phyloP scores from a whole-genome alignment of 2,888 invertebrate species.

The Leptinotarsa tumamoca region DNA sequence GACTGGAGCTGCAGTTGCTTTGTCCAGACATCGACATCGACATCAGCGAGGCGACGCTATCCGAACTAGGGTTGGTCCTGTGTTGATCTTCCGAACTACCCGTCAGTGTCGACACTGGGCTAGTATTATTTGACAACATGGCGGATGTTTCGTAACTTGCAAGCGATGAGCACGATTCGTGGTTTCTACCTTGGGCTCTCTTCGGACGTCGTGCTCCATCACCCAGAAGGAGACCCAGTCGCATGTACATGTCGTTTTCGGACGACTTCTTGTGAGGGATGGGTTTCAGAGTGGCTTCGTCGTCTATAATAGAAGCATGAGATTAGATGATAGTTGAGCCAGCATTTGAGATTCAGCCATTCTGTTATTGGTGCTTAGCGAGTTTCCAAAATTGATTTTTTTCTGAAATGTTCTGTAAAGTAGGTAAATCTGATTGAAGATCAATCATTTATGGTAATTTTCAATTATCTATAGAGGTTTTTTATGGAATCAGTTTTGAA shows the following conservation, averaged over 20 bases:
- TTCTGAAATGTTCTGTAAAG: background rate
- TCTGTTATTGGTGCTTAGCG: constrained; percentile 6
- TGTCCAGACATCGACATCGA: constrained; percentile 83
- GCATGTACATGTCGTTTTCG: constrained; percentile 85
- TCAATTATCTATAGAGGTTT: too few species aligned
- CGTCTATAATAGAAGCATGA: constrained; percentile 70
- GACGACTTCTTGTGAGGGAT: constrained; percentile 69
- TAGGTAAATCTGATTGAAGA: too few species aligned
- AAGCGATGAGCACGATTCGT: constrained; percentile 66
- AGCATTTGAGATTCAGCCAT: background rate
- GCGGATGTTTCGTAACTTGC: constrained; percentile 72
- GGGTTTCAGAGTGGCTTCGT: constrained; percentile 79
- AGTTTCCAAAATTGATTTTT: background rate
- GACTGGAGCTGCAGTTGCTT: constrained; percentile 84
- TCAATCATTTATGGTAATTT: too few species aligned
- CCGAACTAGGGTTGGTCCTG: constrained; percentile 71
- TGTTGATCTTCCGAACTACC: constrained; percentile 82
- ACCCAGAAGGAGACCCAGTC: constrained; percentile 84
- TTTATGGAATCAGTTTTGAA: too few species aligned
- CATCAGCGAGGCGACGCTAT: constrained; percentile 81
- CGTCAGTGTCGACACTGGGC: constrained; percentile 90
- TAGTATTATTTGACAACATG: constrained; percentile 84
- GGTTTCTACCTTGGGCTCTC: constrained; percentile 63
- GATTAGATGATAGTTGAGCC: background rate
- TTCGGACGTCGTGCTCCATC: constrained; percentile 70